Conservation (phyloP, 1,140 invertebrate species). For the Penaeus vannamei region DNA sequence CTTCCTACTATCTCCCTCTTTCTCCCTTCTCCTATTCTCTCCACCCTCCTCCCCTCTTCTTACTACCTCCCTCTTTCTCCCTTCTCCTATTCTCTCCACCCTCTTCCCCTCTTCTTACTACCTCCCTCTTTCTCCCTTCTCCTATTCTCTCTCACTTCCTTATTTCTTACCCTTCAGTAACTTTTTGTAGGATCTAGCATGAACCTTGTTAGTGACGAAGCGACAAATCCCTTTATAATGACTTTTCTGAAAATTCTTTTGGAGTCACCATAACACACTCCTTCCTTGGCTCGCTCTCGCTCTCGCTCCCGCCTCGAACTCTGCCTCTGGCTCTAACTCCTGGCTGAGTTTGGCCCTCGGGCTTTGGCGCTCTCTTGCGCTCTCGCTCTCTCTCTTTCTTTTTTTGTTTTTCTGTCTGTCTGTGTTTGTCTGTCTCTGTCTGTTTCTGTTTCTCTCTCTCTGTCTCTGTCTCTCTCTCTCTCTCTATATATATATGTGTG, state of each 20-base stretch:
- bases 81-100: neutral
- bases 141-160: neutral
- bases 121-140: neutral
- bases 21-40: neutral
- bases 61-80: neutral
- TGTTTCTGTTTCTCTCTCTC: neutral
- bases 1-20: conserved; percentile 7
- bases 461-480: neutral
- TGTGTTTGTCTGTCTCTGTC: neutral
- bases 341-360: no score
- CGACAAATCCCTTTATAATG: no score
- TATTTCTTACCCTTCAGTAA: no score
- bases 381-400: neutral
- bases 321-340: neutral
- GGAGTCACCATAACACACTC: neutral
- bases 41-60: neutral
- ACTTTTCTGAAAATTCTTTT: no score
- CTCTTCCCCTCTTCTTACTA: neutral
- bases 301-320: neutral
- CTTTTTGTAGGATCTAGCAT: no score
- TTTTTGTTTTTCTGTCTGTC: neutral
- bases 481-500: neutral
- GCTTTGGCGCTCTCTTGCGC: neutral
- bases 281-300: neutral
- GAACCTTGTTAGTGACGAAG: no score